Percentiles rank a stretch among this genome's conserved stretches.
Evolutionary conservation across 2,113 vertebrate species (phyloP).

Genomic region (Scalopus aquaticus): DNA sequence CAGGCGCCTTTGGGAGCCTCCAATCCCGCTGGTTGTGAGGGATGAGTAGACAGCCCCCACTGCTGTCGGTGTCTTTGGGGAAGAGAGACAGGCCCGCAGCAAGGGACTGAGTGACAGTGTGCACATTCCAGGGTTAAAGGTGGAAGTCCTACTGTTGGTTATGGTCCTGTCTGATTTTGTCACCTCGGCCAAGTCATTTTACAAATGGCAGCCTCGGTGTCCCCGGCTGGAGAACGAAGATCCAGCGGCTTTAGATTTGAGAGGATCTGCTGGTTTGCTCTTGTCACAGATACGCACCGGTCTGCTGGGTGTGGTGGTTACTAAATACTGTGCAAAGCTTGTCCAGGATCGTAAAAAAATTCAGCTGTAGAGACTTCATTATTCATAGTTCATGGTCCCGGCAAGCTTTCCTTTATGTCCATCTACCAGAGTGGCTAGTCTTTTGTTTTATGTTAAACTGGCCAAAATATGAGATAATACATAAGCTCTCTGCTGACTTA

Average conservation of each 20-base stretch:
- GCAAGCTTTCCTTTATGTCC: conserved; percentile 19
- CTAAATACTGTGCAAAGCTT: background rate
- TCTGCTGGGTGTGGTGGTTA: background rate
- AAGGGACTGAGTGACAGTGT: background rate
- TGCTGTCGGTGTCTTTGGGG: background rate
- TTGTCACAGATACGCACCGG: too few species aligned
- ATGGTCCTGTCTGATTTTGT: background rate
- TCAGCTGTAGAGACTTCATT: background rate
- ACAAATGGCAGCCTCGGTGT: background rate
- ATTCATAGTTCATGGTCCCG: background rate
- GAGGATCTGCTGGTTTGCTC: background rate
- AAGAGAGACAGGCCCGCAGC: background rate
- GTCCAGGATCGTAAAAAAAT: background rate
- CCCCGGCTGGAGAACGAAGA: background rate
- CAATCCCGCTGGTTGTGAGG: background rate
- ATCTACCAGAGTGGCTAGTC: background rate
- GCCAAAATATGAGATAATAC: background rate
- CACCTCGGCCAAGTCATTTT: background rate
- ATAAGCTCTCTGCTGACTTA: background rate
- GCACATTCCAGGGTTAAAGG: background rate
- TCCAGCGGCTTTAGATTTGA: background rate
- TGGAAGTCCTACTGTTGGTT: background rate
- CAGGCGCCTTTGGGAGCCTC: background rate
- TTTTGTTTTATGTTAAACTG: conserved; percentile 9
- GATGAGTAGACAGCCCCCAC: accelerated